These are phyloP conservation scores for Meteorus cinctellus DNA, from an alignment of 2,888 invertebrate genomes.

Conservation along the genomic window DNA sequence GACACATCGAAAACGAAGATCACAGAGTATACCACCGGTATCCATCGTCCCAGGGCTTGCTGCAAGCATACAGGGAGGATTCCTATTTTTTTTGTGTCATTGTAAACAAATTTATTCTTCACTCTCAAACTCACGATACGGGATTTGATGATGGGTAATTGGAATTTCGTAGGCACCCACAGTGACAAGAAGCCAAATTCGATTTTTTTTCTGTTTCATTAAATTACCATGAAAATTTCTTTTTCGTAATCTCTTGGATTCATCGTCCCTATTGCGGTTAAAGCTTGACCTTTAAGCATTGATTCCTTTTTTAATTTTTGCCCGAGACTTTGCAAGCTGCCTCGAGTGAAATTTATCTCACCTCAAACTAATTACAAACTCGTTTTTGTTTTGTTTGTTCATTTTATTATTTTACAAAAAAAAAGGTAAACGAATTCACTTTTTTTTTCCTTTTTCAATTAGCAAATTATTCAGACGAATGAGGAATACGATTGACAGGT, in stretches of 20 bases:
- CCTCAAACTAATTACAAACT: neutral
- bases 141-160: slow-evolving; percentile 13
- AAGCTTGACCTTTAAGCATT: slow-evolving; percentile 35
- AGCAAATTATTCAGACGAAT: neutral
- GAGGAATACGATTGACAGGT: slow-evolving; percentile 20
- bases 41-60: slow-evolving; percentile 65
- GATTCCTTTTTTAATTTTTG: slow-evolving; percentile 5
- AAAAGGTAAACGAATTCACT: neutral
- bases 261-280: slow-evolving; percentile 12
- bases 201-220: neutral
- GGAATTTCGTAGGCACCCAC: slow-evolving; percentile 29
- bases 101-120: slow-evolving; percentile 15
- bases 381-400: too few relatives aligned
- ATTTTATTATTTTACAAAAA: neutral
- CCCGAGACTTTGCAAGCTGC: slow-evolving; percentile 33
- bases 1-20: slow-evolving; percentile 70
- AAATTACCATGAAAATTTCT: neutral
- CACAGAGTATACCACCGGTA: slow-evolving; percentile 59
- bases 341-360: neutral
- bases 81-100: slow-evolving; percentile 53
- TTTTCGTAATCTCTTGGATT: slow-evolving; percentile 21
- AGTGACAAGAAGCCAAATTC: neutral
- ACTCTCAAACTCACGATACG: neutral
- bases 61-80: slow-evolving; percentile 67
- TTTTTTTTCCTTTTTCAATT: neutral